phyloP scores from a whole-genome alignment of 2,797 vertebrate genomes.

The Lophotriccus pileatus region DNA sequence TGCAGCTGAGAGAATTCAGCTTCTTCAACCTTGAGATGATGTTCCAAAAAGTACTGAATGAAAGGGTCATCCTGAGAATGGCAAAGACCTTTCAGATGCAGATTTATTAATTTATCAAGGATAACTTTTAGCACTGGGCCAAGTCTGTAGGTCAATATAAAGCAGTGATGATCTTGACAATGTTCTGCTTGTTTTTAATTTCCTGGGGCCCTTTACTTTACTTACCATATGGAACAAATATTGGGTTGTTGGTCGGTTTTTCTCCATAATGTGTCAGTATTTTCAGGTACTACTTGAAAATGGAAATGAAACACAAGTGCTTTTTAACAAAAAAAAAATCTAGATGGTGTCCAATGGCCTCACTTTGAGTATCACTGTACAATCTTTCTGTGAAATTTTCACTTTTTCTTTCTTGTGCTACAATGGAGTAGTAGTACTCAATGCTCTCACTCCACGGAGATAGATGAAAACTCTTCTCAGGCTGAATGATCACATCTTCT shows the following conservation, averaged over 20 bases:
- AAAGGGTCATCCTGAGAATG: not conserved
- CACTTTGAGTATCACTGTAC: not conserved
- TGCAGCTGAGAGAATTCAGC: not conserved
- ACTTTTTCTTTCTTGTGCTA: not conserved
- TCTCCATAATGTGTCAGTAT: not conserved
- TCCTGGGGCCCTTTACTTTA: not conserved
- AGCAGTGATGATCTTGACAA: not conserved
- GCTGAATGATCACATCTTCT: not conserved
- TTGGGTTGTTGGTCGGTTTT: not conserved
- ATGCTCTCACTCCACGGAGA: not conserved
- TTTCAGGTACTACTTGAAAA: not conserved
- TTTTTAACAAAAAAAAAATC: not conserved
- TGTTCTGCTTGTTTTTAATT: not conserved
- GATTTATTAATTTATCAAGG: not conserved
- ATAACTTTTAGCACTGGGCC: not conserved
- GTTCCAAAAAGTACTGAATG: not conserved
- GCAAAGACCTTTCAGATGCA: not conserved
- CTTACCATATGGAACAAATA: not conserved
- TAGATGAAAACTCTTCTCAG: not conserved
- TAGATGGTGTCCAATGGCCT: not conserved
- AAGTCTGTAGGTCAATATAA: not conserved
- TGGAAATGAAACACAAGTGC: not conserved
- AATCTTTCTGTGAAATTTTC: not conserved
- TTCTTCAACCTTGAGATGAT: not conserved
- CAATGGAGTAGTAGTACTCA: not conserved